Evolutionary conservation across 2,113 vertebrate species (phyloP).

Genomic region (Formicarius rufipectus): DNA sequence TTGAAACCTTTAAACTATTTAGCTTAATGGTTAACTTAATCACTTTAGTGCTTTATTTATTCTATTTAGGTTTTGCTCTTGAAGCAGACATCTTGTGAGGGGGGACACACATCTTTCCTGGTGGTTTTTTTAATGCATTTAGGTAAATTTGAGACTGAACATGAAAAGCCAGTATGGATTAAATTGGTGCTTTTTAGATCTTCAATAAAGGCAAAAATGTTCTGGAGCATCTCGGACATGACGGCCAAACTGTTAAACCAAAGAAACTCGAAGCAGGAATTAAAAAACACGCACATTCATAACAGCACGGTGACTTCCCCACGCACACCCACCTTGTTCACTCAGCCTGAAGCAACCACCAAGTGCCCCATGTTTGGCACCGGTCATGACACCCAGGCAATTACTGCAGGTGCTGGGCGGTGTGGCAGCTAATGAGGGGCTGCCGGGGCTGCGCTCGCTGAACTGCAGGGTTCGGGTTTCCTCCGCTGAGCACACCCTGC

Average conservation of each 20-base stretch:
- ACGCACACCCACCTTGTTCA: neutral
- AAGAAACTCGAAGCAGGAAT: neutral
- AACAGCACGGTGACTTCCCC: neutral
- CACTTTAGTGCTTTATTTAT: neutral
- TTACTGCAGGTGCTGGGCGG: neutral
- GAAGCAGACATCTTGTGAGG: neutral
- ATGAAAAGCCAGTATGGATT: neutral
- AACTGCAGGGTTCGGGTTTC: neutral
- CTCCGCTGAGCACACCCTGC: no score
- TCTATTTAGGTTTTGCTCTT: neutral
- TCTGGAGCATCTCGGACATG: neutral
- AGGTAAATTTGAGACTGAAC: neutral
- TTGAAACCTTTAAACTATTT: neutral
- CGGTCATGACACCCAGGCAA: neutral
- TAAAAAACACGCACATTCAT: neutral
- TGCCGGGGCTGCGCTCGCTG: neutral
- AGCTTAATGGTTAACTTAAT: neutral
- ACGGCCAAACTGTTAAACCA: neutral
- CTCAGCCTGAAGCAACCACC: neutral
- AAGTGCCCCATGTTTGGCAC: neutral
- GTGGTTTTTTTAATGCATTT: neutral
- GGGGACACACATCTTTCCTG: neutral
- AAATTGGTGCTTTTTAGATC: neutral
- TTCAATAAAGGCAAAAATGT: neutral
- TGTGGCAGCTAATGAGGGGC: neutral